Conservation (phyloP, 1,140 invertebrate species). For the Chrysoperla carnea region DNA sequence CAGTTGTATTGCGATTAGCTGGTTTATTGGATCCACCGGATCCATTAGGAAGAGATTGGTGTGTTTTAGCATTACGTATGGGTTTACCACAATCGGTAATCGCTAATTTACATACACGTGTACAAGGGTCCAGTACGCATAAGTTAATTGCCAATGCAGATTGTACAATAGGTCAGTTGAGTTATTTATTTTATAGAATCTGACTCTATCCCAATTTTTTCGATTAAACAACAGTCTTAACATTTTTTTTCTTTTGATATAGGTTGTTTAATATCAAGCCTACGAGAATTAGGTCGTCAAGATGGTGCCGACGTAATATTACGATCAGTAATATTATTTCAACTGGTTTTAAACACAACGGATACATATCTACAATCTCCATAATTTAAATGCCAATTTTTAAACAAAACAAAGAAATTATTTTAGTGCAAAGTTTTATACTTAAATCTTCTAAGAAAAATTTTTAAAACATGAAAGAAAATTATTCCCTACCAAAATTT, state of each 20-base stretch:
- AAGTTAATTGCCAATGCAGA: constrained; percentile 18
- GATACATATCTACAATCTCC: background rate
- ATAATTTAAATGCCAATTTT: background rate
- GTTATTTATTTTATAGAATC: constrained; percentile 1
- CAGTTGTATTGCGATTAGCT: constrained; percentile 32
- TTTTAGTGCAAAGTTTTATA: no score
- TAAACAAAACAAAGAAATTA: no score
- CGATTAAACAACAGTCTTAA: no score
- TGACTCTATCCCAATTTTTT: no score
- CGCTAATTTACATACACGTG: constrained; percentile 16
- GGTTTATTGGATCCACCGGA: constrained; percentile 59
- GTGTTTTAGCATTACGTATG: constrained; percentile 55
- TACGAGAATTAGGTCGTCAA: constrained; percentile 17
- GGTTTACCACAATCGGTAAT: constrained; percentile 31
- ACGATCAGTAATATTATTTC: constrained; percentile 14
- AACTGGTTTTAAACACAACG: constrained; percentile 7
- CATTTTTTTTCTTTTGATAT: constrained; percentile 4
- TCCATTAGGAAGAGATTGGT: constrained; percentile 66
- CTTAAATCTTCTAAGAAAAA: no score
- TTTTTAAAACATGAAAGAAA: no score
- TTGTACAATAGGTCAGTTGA: constrained; percentile 20
- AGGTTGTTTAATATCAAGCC: constrained; percentile 17
- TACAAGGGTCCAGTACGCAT: constrained; percentile 19
- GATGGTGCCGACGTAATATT: constrained; percentile 17
- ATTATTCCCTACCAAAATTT: no score